Percentiles rank a stretch among this genome's conserved stretches.
Evolutionary conservation across 2,888 invertebrate species (phyloP).

Genomic region (Pogonocherus hispidulus): DNA sequence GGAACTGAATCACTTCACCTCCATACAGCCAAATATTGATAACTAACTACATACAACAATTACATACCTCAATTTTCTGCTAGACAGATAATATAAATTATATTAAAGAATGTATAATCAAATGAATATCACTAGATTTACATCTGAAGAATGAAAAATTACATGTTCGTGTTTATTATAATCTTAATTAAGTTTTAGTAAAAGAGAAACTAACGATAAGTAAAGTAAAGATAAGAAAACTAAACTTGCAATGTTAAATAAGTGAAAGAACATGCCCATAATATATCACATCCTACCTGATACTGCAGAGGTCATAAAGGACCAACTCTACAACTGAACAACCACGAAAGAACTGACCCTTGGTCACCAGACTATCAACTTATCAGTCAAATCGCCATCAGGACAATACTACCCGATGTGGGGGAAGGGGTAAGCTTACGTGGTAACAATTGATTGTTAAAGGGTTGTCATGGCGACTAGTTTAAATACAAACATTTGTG

Average conservation of each 20-base stretch:
- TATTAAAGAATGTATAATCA: too few species aligned
- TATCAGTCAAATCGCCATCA: slow-evolving; percentile 63
- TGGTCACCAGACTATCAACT: slow-evolving; percentile 64
- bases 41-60: too few species aligned
- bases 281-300: slow-evolving; percentile 8
- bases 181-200: too few species aligned
- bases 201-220: too few species aligned
- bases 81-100: too few species aligned
- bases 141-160: too few species aligned
- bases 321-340: slow-evolving; percentile 56
- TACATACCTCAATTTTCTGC: too few species aligned
- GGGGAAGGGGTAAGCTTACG: slow-evolving; percentile 63
- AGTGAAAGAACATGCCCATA: not conserved
- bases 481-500: slow-evolving; percentile 65
- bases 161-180: too few species aligned
- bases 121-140: too few species aligned
- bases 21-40: too few species aligned
- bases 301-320: slow-evolving; percentile 6
- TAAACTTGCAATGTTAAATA: not conserved
- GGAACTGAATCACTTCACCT: too few species aligned
- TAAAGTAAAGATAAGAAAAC: too few species aligned
- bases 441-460: slow-evolving; percentile 68
- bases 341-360: slow-evolving; percentile 65
- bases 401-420: slow-evolving; percentile 61
- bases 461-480: slow-evolving; percentile 64